Percentiles rank a stretch among this genome's conserved stretches.
Evolutionary conservation across 2,797 vertebrate genomes (phyloP).

Genomic region (Pygocentrus nattereri): DNA sequence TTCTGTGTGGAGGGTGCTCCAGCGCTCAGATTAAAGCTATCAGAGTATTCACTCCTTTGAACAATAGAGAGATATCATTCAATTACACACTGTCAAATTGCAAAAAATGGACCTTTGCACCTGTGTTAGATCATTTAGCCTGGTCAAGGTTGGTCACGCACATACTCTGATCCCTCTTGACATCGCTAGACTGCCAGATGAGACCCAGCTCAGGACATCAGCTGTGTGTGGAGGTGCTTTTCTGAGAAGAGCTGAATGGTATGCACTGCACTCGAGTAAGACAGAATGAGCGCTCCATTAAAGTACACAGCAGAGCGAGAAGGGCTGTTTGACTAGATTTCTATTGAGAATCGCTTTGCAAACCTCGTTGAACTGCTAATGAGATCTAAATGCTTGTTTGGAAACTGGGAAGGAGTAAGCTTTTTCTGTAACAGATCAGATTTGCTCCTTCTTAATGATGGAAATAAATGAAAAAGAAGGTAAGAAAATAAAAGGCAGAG

Average conservation of each 20-base stretch:
- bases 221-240: background rate
- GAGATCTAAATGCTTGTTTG: constrained; percentile 27
- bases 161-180: background rate
- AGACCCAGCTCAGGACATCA: constrained; percentile 2
- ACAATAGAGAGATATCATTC: background rate
- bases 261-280: background rate
- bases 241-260: background rate
- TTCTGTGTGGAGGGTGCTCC: background rate
- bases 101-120: background rate
- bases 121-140: constrained; percentile 4
- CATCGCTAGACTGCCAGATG: constrained; percentile 15
- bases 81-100: background rate
- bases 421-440: background rate
- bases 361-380: constrained; percentile 1
- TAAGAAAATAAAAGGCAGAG: background rate
- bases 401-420: background rate
- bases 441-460: background rate
- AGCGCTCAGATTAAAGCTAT: background rate
- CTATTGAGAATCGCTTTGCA: constrained; percentile 9
- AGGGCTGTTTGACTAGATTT: constrained; percentile 21
- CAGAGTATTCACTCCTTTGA: background rate
- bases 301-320: background rate
- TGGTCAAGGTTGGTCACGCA: constrained; percentile 11
- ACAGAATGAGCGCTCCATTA: background rate
- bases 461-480: background rate